A percentile compares a stretch with the other conserved stretches of the same genome.
Conservation (phyloP, 1,140 invertebrate genomes). For the Camponotus pennsylvanicus region DNA sequence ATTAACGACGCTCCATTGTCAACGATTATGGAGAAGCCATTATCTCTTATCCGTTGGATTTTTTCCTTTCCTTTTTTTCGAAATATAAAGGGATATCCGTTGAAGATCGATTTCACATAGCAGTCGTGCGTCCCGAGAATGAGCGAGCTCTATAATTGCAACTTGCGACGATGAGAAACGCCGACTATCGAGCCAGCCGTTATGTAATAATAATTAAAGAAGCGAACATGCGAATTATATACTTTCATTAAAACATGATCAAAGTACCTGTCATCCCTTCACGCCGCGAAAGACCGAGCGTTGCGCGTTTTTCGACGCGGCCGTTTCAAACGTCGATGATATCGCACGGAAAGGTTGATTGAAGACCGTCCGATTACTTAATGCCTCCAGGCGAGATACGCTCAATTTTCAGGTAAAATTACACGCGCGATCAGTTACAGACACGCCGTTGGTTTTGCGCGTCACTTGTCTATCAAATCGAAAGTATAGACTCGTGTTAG, state of each 20-base stretch:
- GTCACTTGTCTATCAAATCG: conserved; percentile 61
- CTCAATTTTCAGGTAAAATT: conserved; percentile 60
- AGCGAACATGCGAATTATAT: neutral
- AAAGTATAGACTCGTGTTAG: conserved; percentile 42
- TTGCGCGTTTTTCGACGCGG: neutral
- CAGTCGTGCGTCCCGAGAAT: neutral
- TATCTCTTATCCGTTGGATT: conserved; percentile 57
- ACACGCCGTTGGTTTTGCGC: conserved; percentile 60
- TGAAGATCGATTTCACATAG: neutral
- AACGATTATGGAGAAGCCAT: conserved; percentile 78
- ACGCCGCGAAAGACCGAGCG: neutral
- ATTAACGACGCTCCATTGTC: conserved; percentile 80
- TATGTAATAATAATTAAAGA: conserved; percentile 26
- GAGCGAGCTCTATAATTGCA: neutral
- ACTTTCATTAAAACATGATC: neutral
- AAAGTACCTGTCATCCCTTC: neutral
- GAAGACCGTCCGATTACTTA: conserved; percentile 34
- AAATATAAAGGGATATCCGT: neutral
- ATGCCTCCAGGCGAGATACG: conserved; percentile 41
- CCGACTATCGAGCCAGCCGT: no score
- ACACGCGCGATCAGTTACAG: conserved; percentile 53
- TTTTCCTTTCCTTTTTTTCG: conserved; percentile 62
- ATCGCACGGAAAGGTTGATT: conserved; percentile 43
- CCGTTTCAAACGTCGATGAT: conserved; percentile 30
- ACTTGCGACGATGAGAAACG: neutral